phyloP scores from a whole-genome alignment of 2,888 invertebrate species.

The Cheilosia vulpina region DNA sequence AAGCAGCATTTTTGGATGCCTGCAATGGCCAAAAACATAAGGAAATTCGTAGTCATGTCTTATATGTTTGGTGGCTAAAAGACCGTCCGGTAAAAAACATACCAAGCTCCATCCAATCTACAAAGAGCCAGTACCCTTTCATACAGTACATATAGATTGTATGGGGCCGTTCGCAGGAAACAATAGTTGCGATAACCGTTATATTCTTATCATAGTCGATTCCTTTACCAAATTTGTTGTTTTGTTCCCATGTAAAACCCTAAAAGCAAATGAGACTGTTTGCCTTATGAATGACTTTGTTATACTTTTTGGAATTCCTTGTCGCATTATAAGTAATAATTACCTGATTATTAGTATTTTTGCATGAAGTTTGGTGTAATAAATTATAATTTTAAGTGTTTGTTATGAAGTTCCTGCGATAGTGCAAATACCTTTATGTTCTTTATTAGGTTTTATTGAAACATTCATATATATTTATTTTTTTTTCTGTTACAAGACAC shows the following conservation, averaged over 20 bases:
- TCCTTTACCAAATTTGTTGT: slow-evolving; percentile 8
- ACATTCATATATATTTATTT: no score
- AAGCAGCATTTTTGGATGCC: slow-evolving; percentile 39
- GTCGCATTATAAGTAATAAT: slow-evolving; percentile 24
- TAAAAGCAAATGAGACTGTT: slow-evolving; percentile 6
- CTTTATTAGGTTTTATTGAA: no score
- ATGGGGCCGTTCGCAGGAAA: slow-evolving; percentile 17
- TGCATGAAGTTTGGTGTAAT: no score
- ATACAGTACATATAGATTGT: slow-evolving; percentile 33
- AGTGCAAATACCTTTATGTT: no score
- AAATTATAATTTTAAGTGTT: no score
- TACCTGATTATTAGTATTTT: no score
- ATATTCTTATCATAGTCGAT: slow-evolving; percentile 10
- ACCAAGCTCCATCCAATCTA: slow-evolving; percentile 26
- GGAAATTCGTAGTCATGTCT: slow-evolving; percentile 40
- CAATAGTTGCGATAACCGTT: slow-evolving; percentile 2
- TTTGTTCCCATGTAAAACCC: background rate
- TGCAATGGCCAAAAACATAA: slow-evolving; percentile 32
- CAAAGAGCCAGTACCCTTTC: slow-evolving; percentile 25
- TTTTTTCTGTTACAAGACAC: no score
- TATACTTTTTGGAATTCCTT: slow-evolving; percentile 18
- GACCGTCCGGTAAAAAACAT: slow-evolving; percentile 35
- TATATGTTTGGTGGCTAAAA: slow-evolving; percentile 42
- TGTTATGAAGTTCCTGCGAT: no score
- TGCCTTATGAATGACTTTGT: slow-evolving; percentile 18